A percentile compares a stretch with the other conserved stretches of the same genome.
These are phyloP conservation scores for Chrysochloris asiatica DNA, from an alignment of 2,113 vertebrate genomes.

Conservation along the genomic window DNA sequence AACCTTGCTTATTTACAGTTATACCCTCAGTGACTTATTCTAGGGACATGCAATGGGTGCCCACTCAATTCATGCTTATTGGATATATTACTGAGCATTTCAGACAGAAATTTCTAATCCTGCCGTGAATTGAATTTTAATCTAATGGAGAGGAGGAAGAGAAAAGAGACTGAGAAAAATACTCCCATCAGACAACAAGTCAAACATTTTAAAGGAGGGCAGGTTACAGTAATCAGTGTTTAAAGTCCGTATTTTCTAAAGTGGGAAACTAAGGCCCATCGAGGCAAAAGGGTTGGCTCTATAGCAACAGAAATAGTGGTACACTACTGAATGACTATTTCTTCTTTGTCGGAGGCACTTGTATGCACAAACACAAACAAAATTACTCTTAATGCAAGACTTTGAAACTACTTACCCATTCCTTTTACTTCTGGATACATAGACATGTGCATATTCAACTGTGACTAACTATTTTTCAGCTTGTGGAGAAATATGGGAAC, in stretches of 20 bases:
- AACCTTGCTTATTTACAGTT: not conserved
- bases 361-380: rapidly evolving
- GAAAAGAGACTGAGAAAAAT: not conserved
- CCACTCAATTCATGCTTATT: not conserved
- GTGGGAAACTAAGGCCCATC: not conserved
- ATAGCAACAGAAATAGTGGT: not conserved
- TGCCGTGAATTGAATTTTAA: not conserved
- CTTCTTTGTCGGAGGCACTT: not conserved
- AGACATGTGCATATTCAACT: not conserved
- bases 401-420: not conserved
- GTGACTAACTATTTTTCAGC: slow-evolving; percentile 77
- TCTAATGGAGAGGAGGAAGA: not conserved
- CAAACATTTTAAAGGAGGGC: not conserved
- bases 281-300: too few relatives aligned
- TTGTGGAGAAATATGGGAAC: slow-evolving; percentile 86
- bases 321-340: not conserved
- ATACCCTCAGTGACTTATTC: not conserved
- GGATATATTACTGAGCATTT: not conserved
- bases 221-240: not conserved
- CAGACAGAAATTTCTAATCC: not conserved
- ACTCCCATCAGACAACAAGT: not conserved
- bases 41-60: not conserved
- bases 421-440: not conserved
- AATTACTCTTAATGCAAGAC: not conserved
- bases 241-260: not conserved